A percentile compares a stretch with the other conserved stretches of the same genome.
phyloP scores from a whole-genome alignment of 92 coral and sea anemone species.

The Montipora capitata region DNA sequence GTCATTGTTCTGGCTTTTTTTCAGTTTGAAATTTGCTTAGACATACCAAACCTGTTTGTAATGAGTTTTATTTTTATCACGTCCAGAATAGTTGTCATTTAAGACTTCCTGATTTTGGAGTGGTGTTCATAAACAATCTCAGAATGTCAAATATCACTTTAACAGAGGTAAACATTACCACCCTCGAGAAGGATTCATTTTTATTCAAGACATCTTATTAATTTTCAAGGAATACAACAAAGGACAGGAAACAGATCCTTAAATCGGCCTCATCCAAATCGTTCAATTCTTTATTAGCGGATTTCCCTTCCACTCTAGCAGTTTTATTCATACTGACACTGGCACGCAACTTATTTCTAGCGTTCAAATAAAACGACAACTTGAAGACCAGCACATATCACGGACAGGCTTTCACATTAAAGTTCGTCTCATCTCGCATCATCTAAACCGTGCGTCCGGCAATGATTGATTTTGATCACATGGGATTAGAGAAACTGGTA shows the following conservation, averaged over 20 bases:
- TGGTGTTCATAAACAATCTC: constrained; percentile 48
- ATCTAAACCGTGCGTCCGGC: neutral
- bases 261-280: constrained; percentile 21
- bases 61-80: constrained; percentile 48
- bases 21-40: constrained; percentile 2
- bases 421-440: neutral
- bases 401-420: neutral
- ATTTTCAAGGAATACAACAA: constrained; percentile 48
- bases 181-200: constrained; percentile 33
- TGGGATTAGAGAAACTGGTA: neutral
- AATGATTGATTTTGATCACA: neutral
- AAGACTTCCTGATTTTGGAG: constrained; percentile 59
- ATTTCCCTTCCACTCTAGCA: constrained; percentile 20
- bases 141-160: constrained; percentile 57
- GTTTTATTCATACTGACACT: neutral
- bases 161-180: constrained; percentile 50
- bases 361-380: neutral
- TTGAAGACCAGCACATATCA: neutral
- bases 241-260: constrained; percentile 48
- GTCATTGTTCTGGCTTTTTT: constrained; percentile 17
- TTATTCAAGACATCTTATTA: constrained; percentile 49
- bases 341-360: constrained; percentile 33
- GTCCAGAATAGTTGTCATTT: constrained; percentile 35
- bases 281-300: constrained; percentile 26
- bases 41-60: constrained; percentile 41